phyloP scores from a whole-genome alignment of 1,140 invertebrate genomes.

The Pissodes strobi region DNA sequence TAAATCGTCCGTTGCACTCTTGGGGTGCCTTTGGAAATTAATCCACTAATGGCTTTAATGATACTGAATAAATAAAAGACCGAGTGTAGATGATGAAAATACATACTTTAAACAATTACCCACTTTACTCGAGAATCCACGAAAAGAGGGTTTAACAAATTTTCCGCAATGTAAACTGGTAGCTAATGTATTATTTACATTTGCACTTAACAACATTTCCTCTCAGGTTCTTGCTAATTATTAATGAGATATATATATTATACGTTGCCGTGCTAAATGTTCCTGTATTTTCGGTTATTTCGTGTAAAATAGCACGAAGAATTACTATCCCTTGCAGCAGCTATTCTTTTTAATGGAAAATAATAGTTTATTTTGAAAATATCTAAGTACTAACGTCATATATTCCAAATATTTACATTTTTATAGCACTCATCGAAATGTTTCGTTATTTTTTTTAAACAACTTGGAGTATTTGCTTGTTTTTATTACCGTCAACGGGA shows the following conservation, averaged over 20 bases:
- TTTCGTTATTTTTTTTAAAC: too few relatives aligned
- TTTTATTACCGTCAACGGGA: too few relatives aligned
- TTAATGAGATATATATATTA: constrained; percentile 23
- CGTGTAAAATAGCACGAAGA: too few relatives aligned
- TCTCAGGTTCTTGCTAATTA: constrained; percentile 27
- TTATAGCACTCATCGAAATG: too few relatives aligned
- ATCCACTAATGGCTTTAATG: constrained; percentile 17
- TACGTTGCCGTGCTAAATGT: not conserved
- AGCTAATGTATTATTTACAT: constrained; percentile 32
- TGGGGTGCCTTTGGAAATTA: constrained; percentile 17
- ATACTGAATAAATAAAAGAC: constrained; percentile 21
- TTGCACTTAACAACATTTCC: constrained; percentile 33
- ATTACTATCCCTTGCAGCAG: too few relatives aligned
- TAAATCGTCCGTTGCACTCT: not conserved
- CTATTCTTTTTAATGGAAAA: too few relatives aligned
- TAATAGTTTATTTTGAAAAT: too few relatives aligned
- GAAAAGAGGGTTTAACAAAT: constrained; percentile 25
- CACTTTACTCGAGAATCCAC: constrained; percentile 17
- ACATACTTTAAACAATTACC: constrained; percentile 25
- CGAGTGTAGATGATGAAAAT: constrained; percentile 1
- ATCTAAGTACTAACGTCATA: too few relatives aligned
- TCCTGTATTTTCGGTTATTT: constrained; percentile 3
- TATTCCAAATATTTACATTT: too few relatives aligned
- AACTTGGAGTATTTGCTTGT: too few relatives aligned
- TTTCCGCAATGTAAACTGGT: constrained; percentile 28